A percentile compares a stretch with the other conserved stretches of the same genome.
These are phyloP conservation scores for Vidua chalybeata DNA, from an alignment of 2,113 vertebrate species.

Conservation along the genomic window DNA sequence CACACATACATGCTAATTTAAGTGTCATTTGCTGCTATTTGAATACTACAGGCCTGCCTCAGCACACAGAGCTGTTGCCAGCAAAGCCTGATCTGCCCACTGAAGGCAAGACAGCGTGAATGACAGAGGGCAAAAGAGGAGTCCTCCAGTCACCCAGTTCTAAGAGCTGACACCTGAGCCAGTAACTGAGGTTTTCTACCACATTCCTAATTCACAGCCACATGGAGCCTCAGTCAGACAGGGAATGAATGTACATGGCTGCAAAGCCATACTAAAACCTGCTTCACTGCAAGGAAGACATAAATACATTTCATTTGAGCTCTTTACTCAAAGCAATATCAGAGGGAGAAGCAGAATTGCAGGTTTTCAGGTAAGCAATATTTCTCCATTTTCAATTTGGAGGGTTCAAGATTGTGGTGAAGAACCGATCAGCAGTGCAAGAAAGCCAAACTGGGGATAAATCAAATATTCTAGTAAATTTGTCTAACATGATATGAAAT, in stretches of 20 bases:
- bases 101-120: neutral
- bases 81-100: neutral
- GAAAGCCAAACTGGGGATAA: neutral
- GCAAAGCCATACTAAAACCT: neutral
- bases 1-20: neutral
- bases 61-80: neutral
- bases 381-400: conserved; percentile 16
- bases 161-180: neutral
- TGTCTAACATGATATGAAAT: neutral
- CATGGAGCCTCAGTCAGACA: neutral
- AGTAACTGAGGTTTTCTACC: neutral
- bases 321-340: conserved; percentile 6
- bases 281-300: neutral
- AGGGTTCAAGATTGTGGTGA: neutral
- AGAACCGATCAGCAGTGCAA: neutral
- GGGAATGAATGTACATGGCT: neutral
- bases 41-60: neutral
- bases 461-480: conserved; percentile 8
- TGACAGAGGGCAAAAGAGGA: neutral
- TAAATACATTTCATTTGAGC: neutral
- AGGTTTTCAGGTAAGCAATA: conserved; percentile 56
- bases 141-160: neutral
- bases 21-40: conserved; percentile 6
- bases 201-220: neutral
- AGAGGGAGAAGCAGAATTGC: conserved; percentile 2